These are phyloP conservation scores for Dasypolia templi DNA, from an alignment of 2,888 invertebrate species.

Conservation along the genomic window DNA sequence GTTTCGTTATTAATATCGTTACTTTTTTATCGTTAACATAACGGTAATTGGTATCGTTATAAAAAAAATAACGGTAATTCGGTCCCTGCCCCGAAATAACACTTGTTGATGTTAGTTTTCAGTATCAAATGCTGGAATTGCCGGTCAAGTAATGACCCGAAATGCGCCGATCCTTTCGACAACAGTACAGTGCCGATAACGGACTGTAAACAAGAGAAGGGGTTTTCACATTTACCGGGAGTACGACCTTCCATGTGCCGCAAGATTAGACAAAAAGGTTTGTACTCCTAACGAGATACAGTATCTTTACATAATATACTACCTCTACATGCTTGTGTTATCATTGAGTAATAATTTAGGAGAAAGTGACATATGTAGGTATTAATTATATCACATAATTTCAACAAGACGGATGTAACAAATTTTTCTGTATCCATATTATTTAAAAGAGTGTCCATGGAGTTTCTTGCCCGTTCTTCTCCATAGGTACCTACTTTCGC, in stretches of 20 bases:
- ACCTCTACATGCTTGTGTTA: neutral
- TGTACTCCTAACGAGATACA: slow-evolving; percentile 8
- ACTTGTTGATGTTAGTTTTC: slow-evolving; percentile 82
- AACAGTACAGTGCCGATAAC: slow-evolving; percentile 96
- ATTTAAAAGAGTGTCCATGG: too few species aligned
- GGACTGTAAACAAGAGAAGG: slow-evolving; percentile 92
- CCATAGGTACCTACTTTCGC: too few species aligned
- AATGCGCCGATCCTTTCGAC: slow-evolving; percentile 98
- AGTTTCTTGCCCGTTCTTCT: too few species aligned
- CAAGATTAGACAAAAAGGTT: slow-evolving; percentile 97
- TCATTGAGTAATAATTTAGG: neutral
- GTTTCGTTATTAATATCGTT: too few species aligned
- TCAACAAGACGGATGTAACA: too few species aligned
- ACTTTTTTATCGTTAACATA: too few species aligned
- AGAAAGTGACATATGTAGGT: neutral
- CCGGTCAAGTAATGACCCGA: slow-evolving; percentile 96
- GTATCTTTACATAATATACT: neutral
- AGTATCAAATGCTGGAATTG: slow-evolving; percentile 97
- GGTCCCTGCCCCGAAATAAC: slow-evolving; percentile 36
- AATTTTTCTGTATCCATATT: too few species aligned
- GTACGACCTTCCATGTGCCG: slow-evolving; percentile 96
- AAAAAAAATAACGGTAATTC: too few species aligned
- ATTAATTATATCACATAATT: neutral
- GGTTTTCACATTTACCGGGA: slow-evolving; percentile 92
- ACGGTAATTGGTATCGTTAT: too few species aligned